A percentile compares a stretch with the other conserved stretches of the same genome.
Conservation (phyloP, 1,140 invertebrate genomes). For the Odontomachus brunneus region DNA sequence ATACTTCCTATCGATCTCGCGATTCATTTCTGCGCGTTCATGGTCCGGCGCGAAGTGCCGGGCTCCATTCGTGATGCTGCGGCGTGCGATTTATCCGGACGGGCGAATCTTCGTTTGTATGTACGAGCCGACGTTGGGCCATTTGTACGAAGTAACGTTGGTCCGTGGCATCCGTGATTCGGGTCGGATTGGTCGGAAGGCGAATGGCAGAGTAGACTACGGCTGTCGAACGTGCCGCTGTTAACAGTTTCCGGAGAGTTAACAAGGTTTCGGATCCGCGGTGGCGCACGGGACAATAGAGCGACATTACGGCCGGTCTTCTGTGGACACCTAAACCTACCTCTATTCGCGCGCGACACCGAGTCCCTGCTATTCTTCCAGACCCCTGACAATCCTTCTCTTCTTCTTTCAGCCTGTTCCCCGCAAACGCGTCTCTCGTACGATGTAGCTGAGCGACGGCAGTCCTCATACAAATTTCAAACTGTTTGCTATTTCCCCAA, state of each 20-base stretch:
- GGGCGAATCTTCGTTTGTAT: slow-evolving; percentile 66
- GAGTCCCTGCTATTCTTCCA: slow-evolving; percentile 25
- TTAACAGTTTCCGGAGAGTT: slow-evolving; percentile 81
- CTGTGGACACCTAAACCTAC: slow-evolving; percentile 68
- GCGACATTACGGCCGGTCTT: slow-evolving; percentile 73
- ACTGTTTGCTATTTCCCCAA: too few species aligned
- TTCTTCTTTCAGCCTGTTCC: too few species aligned
- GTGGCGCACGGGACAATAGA: slow-evolving; percentile 74
- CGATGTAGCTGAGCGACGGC: not conserved
- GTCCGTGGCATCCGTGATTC: slow-evolving; percentile 62
- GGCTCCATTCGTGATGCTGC: slow-evolving; percentile 18
- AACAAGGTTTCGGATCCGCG: slow-evolving; percentile 78
- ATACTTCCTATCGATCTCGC: slow-evolving; percentile 20
- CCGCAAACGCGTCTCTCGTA: not conserved
- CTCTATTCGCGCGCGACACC: slow-evolving; percentile 50
- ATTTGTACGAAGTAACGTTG: slow-evolving; percentile 70
- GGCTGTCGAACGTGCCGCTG: slow-evolving; percentile 74
- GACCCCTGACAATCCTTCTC: slow-evolving; percentile 17
- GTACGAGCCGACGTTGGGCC: slow-evolving; percentile 51
- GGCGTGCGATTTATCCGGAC: slow-evolving; percentile 28
- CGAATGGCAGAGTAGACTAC: slow-evolving; percentile 48
- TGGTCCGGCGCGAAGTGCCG: slow-evolving; percentile 21
- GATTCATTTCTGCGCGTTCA: slow-evolving; percentile 24
- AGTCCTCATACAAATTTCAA: not conserved
- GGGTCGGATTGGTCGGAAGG: slow-evolving; percentile 62